Evolutionary conservation across 2,797 vertebrate species (phyloP), one percentile per base, ranked within the genome.

Genomic region (Microctenopoma lineatum): DNA sequence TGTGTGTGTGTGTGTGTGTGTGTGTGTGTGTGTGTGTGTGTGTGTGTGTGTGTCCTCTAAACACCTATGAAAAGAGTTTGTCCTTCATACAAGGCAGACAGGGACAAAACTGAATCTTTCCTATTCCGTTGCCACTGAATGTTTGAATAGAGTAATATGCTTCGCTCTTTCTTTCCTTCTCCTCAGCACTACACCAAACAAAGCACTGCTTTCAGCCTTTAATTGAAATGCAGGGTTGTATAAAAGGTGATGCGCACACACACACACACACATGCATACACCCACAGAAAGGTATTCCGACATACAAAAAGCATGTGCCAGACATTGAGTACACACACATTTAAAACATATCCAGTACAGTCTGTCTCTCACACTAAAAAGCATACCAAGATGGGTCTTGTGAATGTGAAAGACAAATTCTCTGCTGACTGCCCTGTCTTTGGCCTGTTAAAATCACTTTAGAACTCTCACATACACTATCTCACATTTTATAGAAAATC

Each of bases 101-200:
- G 71, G 68, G 69, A 83, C 72, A 54, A 45, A 84, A 84, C 55
- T 72, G 73, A 89, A 88, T 85, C 77, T 62, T 70, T 83, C 51
- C 57, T 6, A 55, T 80, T 90, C 87, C 32, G 38, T 77, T 79
- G 18, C 54, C 46, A 0, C 58, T 74, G 81, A 80, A 84, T 72
- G 80, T 87, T 88, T 89, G 82, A 89, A 90, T 78, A 85, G 85
- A 87, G 66, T 66, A 77, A 84, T 74, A 80, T 62, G 57, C 70
- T 79, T 84, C 47, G 0, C 41, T 68, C 75, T 80, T 81, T 81
- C 73, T 79, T 70, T 88, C 71, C 69, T 59, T 73, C 81, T 70
- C 57, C 58, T 83, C 75, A 56, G 77, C 80, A 85, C 70, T 45
- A 6, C 0, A 25, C 69, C 75, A 75, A 79, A 90, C 84, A 90